phyloP scores from a whole-genome alignment of 2,797 vertebrate species.

The Ficedula albicollis region DNA sequence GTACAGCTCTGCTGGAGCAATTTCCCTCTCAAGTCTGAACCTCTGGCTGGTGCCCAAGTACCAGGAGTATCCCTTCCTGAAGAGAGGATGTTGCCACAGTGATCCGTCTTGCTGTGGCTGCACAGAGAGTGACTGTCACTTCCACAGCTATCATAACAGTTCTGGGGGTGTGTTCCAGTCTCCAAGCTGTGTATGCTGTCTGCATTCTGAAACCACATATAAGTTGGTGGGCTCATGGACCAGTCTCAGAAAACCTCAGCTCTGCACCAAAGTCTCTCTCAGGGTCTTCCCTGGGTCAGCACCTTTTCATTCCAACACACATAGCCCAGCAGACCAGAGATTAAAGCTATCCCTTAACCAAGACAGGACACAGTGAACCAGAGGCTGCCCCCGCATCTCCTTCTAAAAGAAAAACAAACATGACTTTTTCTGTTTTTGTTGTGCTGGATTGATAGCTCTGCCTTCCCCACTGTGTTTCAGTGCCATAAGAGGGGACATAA shows the following conservation, averaged over 20 bases:
- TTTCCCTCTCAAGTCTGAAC: not conserved
- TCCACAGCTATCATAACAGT: slow-evolving; percentile 2
- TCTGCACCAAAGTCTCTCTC: not conserved
- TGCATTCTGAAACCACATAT: slow-evolving; percentile 24
- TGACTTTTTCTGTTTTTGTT: not conserved
- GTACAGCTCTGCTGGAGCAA: not conserved
- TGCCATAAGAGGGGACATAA: not conserved
- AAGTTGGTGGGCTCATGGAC: not conserved
- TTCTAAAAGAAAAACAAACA: not conserved
- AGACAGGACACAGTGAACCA: not conserved
- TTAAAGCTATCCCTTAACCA: not conserved
- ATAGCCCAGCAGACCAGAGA: not conserved
- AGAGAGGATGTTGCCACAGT: not conserved
- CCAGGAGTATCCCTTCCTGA: not conserved
- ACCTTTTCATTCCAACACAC: not conserved
- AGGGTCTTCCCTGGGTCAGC: not conserved
- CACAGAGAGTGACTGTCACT: not conserved
- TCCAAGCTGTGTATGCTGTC: not conserved
- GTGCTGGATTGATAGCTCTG: not conserved
- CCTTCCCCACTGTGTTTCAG: not conserved
- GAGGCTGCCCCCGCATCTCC: not conserved
- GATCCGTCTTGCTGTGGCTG: not conserved
- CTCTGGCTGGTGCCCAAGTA: not conserved
- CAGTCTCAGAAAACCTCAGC: slow-evolving; percentile 11
- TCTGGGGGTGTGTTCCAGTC: not conserved